A percentile compares a stretch with the other conserved stretches of the same genome.
phyloP scores from a whole-genome alignment of 2,888 invertebrate genomes.

The Melikaiella ostensackeni region DNA sequence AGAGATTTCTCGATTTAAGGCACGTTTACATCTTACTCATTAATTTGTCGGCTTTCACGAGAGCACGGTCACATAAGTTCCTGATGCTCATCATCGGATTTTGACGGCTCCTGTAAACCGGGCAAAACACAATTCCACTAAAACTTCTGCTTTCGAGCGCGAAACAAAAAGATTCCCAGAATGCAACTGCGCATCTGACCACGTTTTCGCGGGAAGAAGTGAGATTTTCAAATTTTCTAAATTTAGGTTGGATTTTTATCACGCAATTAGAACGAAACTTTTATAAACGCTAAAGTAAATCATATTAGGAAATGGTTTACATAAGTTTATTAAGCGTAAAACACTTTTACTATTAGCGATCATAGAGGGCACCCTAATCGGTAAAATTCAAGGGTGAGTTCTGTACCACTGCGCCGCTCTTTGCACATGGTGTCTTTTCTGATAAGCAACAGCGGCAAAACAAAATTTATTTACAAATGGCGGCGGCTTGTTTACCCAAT shows the following conservation, averaged over 20 bases:
- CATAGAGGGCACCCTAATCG: constrained; percentile 18
- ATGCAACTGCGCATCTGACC: constrained; percentile 28
- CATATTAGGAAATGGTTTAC: not conserved
- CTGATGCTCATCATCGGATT: not conserved
- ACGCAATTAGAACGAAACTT: not conserved
- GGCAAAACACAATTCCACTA: not conserved
- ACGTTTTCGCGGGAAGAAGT: constrained; percentile 1
- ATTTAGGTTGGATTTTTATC: not conserved
- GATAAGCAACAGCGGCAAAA: constrained; percentile 2
- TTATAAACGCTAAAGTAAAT: not conserved
- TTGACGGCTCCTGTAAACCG: not conserved
- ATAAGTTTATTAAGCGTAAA: not conserved
- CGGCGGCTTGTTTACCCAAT: constrained; percentile 57
- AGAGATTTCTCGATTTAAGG: constrained; percentile 7
- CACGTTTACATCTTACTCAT: constrained; percentile 15
- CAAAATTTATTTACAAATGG: constrained; percentile 73
- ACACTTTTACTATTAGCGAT: constrained; percentile 1
- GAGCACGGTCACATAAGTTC: not conserved
- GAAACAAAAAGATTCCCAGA: constrained; percentile 26
- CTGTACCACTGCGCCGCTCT: not conserved
- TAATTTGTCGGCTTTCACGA: not conserved
- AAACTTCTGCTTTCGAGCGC: constrained; percentile 28
- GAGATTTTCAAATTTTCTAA: not conserved
- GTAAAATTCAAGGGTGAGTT: not conserved
- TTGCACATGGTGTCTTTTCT: constrained; percentile 8